Conservation (phyloP, 2,113 vertebrate species). For the Sorex fumeus region DNA sequence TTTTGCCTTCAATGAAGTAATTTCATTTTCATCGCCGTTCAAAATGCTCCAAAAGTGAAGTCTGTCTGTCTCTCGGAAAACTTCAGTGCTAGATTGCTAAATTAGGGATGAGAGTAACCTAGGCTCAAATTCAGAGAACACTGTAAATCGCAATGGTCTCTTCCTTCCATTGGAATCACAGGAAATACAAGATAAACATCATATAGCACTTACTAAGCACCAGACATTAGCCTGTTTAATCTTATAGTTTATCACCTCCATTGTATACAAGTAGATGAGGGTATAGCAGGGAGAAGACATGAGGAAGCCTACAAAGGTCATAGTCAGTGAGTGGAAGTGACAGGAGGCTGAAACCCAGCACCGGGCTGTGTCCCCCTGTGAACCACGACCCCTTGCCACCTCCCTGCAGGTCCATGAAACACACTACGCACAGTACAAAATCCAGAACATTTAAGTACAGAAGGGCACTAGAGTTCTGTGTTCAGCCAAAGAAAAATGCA, state of each 20-base stretch:
- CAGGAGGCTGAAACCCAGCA: neutral
- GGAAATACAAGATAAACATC: slow-evolving; percentile 27
- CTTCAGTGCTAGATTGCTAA: too few relatives aligned
- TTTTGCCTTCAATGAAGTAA: too few relatives aligned
- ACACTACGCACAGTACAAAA: neutral
- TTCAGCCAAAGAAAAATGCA: neutral
- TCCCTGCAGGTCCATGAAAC: neutral
- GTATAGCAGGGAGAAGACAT: neutral
- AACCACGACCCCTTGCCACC: neutral
- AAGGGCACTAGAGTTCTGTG: neutral
- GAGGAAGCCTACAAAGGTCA: neutral
- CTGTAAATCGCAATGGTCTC: too few relatives aligned
- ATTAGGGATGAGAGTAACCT: too few relatives aligned
- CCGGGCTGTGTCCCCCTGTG: neutral
- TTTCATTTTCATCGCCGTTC: too few relatives aligned
- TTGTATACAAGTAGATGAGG: neutral
- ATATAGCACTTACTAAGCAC: neutral
- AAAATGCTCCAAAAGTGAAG: too few relatives aligned
- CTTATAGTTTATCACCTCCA: slow-evolving; percentile 20
- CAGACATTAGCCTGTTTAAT: neutral
- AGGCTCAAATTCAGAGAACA: too few relatives aligned
- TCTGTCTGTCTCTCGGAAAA: too few relatives aligned
- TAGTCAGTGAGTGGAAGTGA: neutral
- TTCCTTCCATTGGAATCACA: neutral
- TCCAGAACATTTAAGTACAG: neutral